Conservation (phyloP, 2,888 invertebrate species). For the Venusia cambrica region DNA sequence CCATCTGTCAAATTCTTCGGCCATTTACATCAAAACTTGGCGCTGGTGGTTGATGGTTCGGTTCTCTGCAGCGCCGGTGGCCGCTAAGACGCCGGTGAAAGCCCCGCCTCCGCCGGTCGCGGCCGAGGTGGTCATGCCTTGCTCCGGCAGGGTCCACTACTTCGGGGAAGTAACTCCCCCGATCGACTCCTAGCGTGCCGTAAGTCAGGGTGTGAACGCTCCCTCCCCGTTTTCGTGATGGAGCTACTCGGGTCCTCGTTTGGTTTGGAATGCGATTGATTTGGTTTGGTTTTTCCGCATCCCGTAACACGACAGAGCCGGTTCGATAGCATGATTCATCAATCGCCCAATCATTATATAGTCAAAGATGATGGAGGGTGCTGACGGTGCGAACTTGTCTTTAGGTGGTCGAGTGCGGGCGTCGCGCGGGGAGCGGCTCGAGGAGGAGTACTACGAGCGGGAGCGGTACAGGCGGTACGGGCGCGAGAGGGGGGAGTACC, state of each 20-base stretch:
- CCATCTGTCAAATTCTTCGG: constrained; percentile 9
- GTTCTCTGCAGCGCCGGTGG: constrained; percentile 35
- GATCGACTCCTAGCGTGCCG: constrained; percentile 52
- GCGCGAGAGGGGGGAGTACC: constrained; percentile 44
- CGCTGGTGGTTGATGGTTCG: constrained; percentile 17
- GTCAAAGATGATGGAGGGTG: too few relatives aligned
- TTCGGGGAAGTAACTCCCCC: constrained; percentile 54
- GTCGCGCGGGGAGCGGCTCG: constrained; percentile 77
- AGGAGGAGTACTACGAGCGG: constrained; percentile 77
- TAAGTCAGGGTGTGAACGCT: constrained; percentile 54
- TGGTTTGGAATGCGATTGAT: constrained; percentile 26
- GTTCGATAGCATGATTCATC: constrained; percentile 1
- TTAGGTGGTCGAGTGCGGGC: constrained; percentile 69
- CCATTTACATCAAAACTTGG: constrained; percentile 4
- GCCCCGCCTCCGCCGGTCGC: constrained; percentile 48
- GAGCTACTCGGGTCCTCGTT: constrained; percentile 9
- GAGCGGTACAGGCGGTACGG: constrained; percentile 52
- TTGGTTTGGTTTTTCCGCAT: constrained; percentile 28
- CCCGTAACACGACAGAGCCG: too few relatives aligned
- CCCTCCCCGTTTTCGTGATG: constrained; percentile 32
- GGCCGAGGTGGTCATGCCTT: constrained; percentile 62
- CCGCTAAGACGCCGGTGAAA: constrained; percentile 20
- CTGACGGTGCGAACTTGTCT: constrained; percentile 5
- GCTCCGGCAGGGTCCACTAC: constrained; percentile 67
- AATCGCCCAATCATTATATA: too few relatives aligned